phyloP scores from a whole-genome alignment of 2,113 vertebrate species.

The Dromas ardeola region DNA sequence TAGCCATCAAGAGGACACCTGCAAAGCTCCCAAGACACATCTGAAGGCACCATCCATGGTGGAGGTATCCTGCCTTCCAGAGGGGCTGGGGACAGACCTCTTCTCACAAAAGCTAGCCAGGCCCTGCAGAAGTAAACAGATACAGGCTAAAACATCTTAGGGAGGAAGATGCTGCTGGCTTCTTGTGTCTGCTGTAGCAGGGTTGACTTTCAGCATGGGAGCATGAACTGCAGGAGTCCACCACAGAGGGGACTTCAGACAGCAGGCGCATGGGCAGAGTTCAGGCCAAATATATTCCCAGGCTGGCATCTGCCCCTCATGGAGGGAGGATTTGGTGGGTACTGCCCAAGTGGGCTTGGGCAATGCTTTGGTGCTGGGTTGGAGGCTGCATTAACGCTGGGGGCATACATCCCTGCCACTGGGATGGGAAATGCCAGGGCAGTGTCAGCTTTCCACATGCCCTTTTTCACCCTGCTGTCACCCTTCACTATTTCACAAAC shows the following conservation, averaged over 20 bases:
- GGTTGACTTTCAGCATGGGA: background rate
- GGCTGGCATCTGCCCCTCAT: background rate
- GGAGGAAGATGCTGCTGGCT: background rate
- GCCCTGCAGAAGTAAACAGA: background rate
- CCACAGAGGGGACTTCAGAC: background rate
- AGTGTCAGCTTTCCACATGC: background rate
- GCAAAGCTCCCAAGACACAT: background rate
- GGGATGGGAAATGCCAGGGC: background rate
- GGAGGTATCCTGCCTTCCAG: background rate
- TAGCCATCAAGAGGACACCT: background rate
- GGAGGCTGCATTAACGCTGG: background rate
- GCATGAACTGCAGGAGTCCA: background rate
- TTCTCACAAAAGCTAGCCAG: background rate
- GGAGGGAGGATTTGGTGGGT: background rate
- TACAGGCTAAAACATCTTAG: background rate
- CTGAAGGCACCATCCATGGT: background rate
- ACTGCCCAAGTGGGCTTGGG: background rate
- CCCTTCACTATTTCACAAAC: background rate
- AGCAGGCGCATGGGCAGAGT: background rate
- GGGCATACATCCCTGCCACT: background rate
- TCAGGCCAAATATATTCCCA: background rate
- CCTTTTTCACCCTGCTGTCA: background rate
- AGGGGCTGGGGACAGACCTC: background rate
- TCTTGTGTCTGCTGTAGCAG: background rate
- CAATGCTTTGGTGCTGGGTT: background rate